Percentiles rank a stretch among this genome's conserved stretches.
Conservation (phyloP, 23 tunicate species). For the Botrylloides violaceus region DNA sequence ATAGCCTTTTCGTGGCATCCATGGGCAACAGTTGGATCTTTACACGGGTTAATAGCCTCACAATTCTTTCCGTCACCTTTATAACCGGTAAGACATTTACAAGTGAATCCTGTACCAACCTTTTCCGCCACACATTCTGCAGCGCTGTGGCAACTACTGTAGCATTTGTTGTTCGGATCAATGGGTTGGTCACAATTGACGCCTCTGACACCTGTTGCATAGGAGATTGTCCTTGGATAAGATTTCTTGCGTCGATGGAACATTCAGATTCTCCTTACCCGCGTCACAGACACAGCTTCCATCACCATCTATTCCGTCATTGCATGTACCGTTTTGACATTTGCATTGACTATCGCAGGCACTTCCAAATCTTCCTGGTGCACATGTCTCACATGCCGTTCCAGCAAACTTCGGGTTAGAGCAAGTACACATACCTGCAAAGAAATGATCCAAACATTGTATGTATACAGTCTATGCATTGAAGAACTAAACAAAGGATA, state of each 20-base stretch:
- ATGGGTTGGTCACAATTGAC: conserved; percentile 31
- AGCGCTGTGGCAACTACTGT: conserved; percentile 50
- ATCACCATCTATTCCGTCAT: conserved; percentile 43
- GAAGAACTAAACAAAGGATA: too few relatives aligned
- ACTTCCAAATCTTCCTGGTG: conserved; percentile 31
- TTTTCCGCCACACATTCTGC: conserved; percentile 24
- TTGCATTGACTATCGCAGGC: conserved; percentile 42
- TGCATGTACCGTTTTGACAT: conserved; percentile 65
- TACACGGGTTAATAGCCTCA: conserved; percentile 53
- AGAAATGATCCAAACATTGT: too few relatives aligned
- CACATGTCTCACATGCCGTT: conserved; percentile 69
- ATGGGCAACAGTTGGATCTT: neutral
- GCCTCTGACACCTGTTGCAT: conserved; percentile 50
- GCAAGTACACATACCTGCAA: conserved; percentile 68
- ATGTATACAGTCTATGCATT: too few relatives aligned
- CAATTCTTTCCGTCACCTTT: conserved; percentile 47
- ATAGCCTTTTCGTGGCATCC: conserved; percentile 40
- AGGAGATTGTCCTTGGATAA: too few relatives aligned
- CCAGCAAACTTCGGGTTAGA: conserved; percentile 34
- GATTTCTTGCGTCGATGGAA: too few relatives aligned
- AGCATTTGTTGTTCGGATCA: conserved; percentile 33
- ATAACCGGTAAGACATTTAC: conserved; percentile 60
- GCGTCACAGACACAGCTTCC: conserved; percentile 51
- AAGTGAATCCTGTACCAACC: neutral
- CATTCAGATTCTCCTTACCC: conserved; percentile 24